Evolutionary conservation across 2,113 vertebrate species (phyloP), one percentile per base, ranked within the genome.

Genomic region (Hydropotes inermis): DNA sequence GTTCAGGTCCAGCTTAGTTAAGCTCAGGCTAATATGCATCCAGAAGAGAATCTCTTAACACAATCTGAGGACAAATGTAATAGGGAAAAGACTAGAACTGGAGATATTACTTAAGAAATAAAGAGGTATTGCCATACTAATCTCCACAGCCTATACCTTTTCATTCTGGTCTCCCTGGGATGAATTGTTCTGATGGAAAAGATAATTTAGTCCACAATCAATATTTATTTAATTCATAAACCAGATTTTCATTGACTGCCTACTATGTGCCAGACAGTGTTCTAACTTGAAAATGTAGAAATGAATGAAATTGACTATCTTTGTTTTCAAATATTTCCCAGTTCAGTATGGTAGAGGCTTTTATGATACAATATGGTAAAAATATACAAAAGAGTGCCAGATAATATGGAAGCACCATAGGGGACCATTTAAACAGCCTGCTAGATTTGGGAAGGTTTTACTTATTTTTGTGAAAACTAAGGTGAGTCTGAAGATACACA

Each of bases 241-340:
- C 9, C 10, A 81, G 12, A 95, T 84, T 52, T 95, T 58, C 30
- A 89, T 15, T 96, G 57, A 85, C 4, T 93, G 4, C 2, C 3
- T 67, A 14, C 10, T 50, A 6, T 28, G 3, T 84, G 19, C 5
- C 45, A 92, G 21, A 58, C 7, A 60, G 7, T 39, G 15, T 92
- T 28, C 5, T 90, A 78, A 74, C 1, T 2, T 60, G 14, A 11
- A 15, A 86, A 88, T 47, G 2, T 13, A 88, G 27, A 85, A 81
- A 84, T 87, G 33, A 87, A 94, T 92, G 10, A 64, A 74, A 54
- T 4, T 45, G 5, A 52, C 4, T 54, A 1, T 50, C 12, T 70
- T 81, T 96, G 6, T 87, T 64, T 87, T 70, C 14, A 54, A 70
- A 84, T 74, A 61, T 78, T 82, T 96, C 14, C 5, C 36, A 94